phyloP scores from a whole-genome alignment of 2,888 invertebrate species.

The Elaeidobius kamerunicus region DNA sequence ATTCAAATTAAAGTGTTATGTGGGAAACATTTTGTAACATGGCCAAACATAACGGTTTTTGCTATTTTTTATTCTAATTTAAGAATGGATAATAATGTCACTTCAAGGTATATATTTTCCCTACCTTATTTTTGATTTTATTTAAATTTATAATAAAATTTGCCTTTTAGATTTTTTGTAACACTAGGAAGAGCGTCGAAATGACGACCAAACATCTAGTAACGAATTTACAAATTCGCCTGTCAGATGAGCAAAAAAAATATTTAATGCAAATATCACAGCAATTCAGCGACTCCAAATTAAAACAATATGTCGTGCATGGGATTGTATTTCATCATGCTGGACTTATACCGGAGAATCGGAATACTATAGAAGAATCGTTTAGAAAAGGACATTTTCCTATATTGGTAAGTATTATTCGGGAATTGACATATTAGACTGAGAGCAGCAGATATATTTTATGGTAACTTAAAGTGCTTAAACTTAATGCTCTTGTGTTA shows the following conservation, averaged over 20 bases:
- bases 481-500: no score
- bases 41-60: no score
- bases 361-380: conserved; percentile 61
- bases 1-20: not conserved
- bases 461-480: no score
- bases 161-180: conserved; percentile 70
- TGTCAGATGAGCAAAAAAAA: conserved; percentile 52
- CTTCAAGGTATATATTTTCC: not conserved
- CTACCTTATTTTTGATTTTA: not conserved
- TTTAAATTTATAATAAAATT: not conserved
- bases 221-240: conserved; percentile 56
- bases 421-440: no score
- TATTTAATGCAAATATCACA: conserved; percentile 49
- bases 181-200: conserved; percentile 69
- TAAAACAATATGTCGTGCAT: conserved; percentile 52
- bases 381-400: conserved; percentile 66
- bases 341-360: conserved; percentile 64
- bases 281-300: conserved; percentile 43
- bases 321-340: conserved; percentile 81
- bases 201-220: conserved; percentile 65
- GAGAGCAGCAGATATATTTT: no score
- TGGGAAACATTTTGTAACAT: no score
- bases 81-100: no score
- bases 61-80: no score
- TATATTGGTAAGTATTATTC: conserved; percentile 54